phyloP scores from a whole-genome alignment of 2,113 vertebrate genomes.

The Micronisus gabar region DNA sequence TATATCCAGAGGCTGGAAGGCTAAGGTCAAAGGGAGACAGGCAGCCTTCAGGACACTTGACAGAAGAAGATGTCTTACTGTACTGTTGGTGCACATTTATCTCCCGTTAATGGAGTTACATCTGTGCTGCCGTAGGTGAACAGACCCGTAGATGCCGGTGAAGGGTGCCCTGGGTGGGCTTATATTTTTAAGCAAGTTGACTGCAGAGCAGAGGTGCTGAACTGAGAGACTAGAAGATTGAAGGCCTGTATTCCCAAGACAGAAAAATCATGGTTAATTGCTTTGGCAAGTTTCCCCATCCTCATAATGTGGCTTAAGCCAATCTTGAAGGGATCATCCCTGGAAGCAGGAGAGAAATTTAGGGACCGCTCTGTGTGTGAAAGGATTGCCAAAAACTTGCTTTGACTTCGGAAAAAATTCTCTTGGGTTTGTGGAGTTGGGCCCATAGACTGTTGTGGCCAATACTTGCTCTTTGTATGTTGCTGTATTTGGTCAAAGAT shows the following conservation, averaged over 20 bases:
- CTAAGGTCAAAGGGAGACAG: background rate
- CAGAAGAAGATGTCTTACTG: background rate
- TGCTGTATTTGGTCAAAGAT: background rate
- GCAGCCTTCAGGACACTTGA: background rate
- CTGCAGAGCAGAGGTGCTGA: conserved; percentile 13
- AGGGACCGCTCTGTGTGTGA: background rate
- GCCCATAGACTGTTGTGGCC: background rate
- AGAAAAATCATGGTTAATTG: background rate
- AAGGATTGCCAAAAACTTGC: background rate
- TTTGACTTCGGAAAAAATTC: background rate
- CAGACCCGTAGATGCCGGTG: background rate
- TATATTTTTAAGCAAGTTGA: background rate
- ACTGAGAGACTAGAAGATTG: background rate
- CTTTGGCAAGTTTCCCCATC: background rate
- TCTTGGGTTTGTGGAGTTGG: background rate
- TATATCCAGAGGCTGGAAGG: background rate
- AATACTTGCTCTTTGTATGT: background rate
- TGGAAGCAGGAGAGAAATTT: background rate
- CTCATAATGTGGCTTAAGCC: background rate
- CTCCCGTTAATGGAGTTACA: background rate
- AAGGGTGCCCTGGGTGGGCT: background rate
- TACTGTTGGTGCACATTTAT: background rate
- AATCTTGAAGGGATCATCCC: background rate
- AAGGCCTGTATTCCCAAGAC: background rate
- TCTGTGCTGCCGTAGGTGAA: background rate